Conservation (phyloP, 2,797 vertebrate species). For the Macroramphosus scolopax region DNA sequence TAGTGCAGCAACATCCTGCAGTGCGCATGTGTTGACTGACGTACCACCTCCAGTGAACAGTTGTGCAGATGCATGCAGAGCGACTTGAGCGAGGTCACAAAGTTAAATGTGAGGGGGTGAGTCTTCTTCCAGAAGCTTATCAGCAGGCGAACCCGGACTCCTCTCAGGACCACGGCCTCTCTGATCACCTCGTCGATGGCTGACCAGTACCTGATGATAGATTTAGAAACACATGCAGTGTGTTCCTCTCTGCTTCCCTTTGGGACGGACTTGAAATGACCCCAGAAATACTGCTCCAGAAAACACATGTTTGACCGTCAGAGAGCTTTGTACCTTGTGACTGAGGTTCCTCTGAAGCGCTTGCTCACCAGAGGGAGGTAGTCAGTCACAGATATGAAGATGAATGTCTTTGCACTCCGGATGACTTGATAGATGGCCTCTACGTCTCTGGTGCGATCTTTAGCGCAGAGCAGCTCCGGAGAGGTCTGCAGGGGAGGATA, state of each 20-base stretch:
- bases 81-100: slow-evolving; percentile 87
- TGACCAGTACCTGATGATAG: slow-evolving; percentile 87
- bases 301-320: slow-evolving; percentile 1
- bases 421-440: slow-evolving; percentile 90
- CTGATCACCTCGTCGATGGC: slow-evolving; percentile 87
- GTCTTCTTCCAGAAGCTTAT: slow-evolving; percentile 90
- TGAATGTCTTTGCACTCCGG: slow-evolving; percentile 84
- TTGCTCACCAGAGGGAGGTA: slow-evolving; percentile 86
- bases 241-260: neutral
- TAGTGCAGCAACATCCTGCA: too few relatives aligned
- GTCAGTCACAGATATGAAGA: slow-evolving; percentile 89
- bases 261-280: neutral
- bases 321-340: slow-evolving; percentile 68
- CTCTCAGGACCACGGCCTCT: slow-evolving; percentile 86
- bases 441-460: slow-evolving; percentile 86
- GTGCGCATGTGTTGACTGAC: slow-evolving; percentile 49
- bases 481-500: slow-evolving; percentile 84
- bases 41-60: slow-evolving; percentile 90
- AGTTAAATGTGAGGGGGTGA: slow-evolving; percentile 91
- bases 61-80: slow-evolving; percentile 86
- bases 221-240: neutral
- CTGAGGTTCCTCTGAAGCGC: slow-evolving; percentile 77
- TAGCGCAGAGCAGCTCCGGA: slow-evolving; percentile 87
- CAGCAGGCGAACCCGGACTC: slow-evolving; percentile 87
- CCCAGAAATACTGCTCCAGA: neutral